Evolutionary conservation across 2,113 vertebrate species (phyloP).

Genomic region (Cynopterus brachyotis): DNA sequence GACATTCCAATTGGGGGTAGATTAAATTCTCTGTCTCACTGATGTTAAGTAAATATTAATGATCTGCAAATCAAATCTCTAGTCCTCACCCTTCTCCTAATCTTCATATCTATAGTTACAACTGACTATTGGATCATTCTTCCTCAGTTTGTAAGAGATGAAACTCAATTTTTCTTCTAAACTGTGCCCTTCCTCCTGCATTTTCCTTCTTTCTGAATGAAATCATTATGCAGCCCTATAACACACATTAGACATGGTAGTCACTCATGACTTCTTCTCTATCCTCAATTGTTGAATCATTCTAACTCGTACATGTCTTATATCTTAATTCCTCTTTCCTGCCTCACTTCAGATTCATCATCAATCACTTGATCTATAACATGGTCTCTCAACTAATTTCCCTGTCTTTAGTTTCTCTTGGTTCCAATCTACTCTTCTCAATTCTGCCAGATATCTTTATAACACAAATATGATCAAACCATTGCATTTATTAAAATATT

Average conservation of each 20-base stretch:
- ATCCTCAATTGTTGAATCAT: background rate
- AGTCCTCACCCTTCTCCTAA: background rate
- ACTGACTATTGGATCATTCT: background rate
- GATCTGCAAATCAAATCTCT: conserved; percentile 5
- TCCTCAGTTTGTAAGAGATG: background rate
- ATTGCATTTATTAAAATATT: background rate
- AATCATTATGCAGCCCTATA: background rate
- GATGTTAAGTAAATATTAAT: background rate
- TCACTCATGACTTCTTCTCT: background rate
- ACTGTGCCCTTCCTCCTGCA: background rate
- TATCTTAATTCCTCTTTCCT: background rate
- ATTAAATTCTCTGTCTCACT: background rate
- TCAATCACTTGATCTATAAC: background rate
- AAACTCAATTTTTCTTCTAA: conserved; percentile 22
- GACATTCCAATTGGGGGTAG: background rate
- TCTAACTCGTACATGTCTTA: background rate
- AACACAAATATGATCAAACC: background rate
- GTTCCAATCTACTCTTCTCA: background rate
- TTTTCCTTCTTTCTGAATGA: background rate
- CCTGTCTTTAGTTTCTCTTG: background rate
- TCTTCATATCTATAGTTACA: background rate
- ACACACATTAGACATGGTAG: background rate
- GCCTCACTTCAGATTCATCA: background rate
- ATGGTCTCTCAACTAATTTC: background rate
- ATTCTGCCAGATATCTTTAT: background rate